Evolutionary conservation across 2,888 invertebrate genomes (phyloP), one percentile per base, ranked within the genome.

Genomic region (Cecidostiba fungosa): DNA sequence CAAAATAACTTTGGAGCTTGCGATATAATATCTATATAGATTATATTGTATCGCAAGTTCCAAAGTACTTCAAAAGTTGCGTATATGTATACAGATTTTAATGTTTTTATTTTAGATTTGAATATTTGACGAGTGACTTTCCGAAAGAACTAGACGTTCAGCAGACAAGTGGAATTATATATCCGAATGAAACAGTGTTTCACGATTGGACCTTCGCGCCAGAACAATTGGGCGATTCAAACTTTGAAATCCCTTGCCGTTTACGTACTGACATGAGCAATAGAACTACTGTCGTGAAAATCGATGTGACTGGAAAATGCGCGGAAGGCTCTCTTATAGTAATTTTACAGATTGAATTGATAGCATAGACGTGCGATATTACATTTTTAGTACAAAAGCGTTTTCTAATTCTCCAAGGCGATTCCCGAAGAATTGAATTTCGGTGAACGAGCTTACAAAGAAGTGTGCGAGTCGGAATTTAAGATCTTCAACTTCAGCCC

Each of bases 401-500:
- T n/a, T 36, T 77, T 32, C 78, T 82, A 59, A 19, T 86, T 89
- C 89, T 79, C 86, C 36, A 70, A 94, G 94, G 93, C 94, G 16
- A 89, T 89, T 26, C 94, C 94, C 1, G 90, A 90, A n/a, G 88
- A 89, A 62, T 84, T 92, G 29, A 89, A 92, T 87, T 93, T 94
- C 77, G 92, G 91, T 3, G 87, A 91, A 50, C 84, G 91, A 12
- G 87, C 88, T 69, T 93, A 91, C 86, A 91, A 91, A 19, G 87
- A 89, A 29, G 85, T 87, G 2, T 90, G 90, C 50, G 87, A 90
- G 36, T 88, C 90, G 6, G 88, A 89, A 69, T 94, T 94, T 82
- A 87, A 91, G 59, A 72, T 94, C 23, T 93, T 91, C 85, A 94
- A 94, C 90, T 93, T 93, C 86, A 94, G 94, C 43, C 74, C 89